Evolutionary conservation across 1,140 invertebrate species (phyloP), one percentile per base, ranked within the genome.

Genomic region (Mylabris phalerata): DNA sequence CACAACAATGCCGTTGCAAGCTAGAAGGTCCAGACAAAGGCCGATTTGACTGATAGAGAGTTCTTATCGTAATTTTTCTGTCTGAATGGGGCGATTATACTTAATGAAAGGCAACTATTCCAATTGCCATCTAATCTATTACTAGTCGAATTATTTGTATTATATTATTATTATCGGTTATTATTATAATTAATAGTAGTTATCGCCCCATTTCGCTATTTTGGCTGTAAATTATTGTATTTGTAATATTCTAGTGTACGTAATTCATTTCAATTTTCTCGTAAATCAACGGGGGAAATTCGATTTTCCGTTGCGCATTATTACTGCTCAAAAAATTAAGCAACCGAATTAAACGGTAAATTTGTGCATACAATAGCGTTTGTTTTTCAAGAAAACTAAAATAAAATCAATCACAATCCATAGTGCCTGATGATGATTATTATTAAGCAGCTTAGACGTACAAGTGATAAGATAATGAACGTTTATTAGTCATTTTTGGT

Each of bases 1-100:
- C 63, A 71, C 75, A 2, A 85, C 82, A 2, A 69, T 81, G 52
- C 83, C 85, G n/a, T 68, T 88, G 27, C 79, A 82, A 59, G 80
- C 79, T 1, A 62, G 72, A 10, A 73, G 73, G 50, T 72, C 75
- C 51, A 75, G 71, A 56, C 73, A 75, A 3, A 80, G 80, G 59
- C 78, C 79, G 2, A 77, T 49, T 73, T 82, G 41, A 75, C 77
- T 5, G 80, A 82, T 61, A 69, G 77, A 42, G 80, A 83, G 54
- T 82, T 82, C 66, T 76, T 81, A 58, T 80, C 78, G 75, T 81
- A 82, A 71, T 32, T 32, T 32, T 32, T 32, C 7, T 32, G 32
- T 32, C 4, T 32, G 7, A 32, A 32, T 32, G 32, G 32, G 32
- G 32, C 32, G 32, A 32, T 32, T 32, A 32, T 7, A 32, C 19